Conservation (phyloP, 2,113 vertebrate species). For the Vulpes ferrilata region DNA sequence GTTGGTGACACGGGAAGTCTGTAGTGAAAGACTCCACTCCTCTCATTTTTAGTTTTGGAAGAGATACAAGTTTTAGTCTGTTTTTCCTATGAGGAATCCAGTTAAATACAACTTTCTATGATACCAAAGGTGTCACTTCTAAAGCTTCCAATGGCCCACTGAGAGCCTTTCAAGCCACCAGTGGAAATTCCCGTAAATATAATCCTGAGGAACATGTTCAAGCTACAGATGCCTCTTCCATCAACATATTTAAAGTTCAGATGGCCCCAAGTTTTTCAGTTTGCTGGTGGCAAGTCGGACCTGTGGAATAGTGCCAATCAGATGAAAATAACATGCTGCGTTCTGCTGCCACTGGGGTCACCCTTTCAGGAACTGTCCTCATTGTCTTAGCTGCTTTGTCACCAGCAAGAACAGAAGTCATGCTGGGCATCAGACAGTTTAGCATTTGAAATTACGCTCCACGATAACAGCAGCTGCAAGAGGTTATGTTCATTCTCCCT, state of each 20-base stretch:
- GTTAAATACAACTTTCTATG: constrained; percentile 63
- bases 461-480: constrained; percentile 80
- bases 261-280: constrained; percentile 89
- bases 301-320: constrained; percentile 92
- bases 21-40: constrained; percentile 79
- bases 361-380: constrained; percentile 92
- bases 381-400: constrained; percentile 93
- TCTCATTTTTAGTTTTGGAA: constrained; percentile 39
- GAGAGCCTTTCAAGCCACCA: constrained; percentile 88
- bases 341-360: constrained; percentile 91
- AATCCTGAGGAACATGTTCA: constrained; percentile 88
- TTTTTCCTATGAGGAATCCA: constrained; percentile 80
- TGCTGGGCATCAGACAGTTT: constrained; percentile 94
- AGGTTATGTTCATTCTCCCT: constrained; percentile 72
- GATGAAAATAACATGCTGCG: constrained; percentile 94
- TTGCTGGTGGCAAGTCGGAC: constrained; percentile 87
- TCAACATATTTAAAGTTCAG: constrained; percentile 91
- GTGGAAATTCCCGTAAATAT: constrained; percentile 91
- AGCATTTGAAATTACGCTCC: constrained; percentile 84
- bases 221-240: constrained; percentile 81
- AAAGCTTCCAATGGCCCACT: constrained; percentile 83
- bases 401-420: constrained; percentile 94
- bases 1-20: constrained; percentile 83
- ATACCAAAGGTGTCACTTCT: constrained; percentile 77
- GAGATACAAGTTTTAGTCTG: constrained; percentile 76